phyloP scores from a whole-genome alignment of 2,113 vertebrate genomes.

The Bombycilla garrulus region DNA sequence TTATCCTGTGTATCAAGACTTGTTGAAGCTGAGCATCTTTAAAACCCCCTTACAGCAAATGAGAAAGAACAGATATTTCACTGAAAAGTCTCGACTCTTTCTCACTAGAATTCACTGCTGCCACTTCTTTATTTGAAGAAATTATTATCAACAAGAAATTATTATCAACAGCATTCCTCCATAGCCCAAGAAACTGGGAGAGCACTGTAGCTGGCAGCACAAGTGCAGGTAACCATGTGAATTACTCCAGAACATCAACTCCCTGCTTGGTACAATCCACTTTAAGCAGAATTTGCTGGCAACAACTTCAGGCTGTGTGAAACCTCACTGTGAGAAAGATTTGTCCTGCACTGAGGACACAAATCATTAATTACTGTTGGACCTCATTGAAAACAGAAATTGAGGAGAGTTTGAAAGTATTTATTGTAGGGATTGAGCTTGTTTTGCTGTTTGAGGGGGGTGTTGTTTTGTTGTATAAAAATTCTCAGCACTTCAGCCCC shows the following conservation, averaged over 20 bases:
- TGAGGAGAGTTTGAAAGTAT: not conserved
- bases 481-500: not conserved
- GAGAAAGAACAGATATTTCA: not conserved
- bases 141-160: rapidly evolving
- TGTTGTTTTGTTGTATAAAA: not conserved
- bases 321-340: not conserved
- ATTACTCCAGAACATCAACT: not conserved
- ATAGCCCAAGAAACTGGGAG: not conserved
- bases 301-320: not conserved
- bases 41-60: not conserved
- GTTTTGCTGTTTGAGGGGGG: not conserved
- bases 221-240: not conserved
- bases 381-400: not conserved
- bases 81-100: not conserved
- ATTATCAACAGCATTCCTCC: not conserved
- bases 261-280: not conserved
- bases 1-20: not conserved
- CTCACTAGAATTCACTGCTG: not conserved
- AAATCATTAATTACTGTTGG: not conserved
- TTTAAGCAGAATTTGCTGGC: not conserved
- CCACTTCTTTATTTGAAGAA: not conserved
- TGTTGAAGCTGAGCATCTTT: not conserved
- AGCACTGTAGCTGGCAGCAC: not conserved
- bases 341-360: not conserved
- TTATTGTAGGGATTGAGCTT: not conserved